These are phyloP conservation scores for Percina caprodes DNA, from an alignment of 2,113 vertebrate species.

Conservation along the genomic window DNA sequence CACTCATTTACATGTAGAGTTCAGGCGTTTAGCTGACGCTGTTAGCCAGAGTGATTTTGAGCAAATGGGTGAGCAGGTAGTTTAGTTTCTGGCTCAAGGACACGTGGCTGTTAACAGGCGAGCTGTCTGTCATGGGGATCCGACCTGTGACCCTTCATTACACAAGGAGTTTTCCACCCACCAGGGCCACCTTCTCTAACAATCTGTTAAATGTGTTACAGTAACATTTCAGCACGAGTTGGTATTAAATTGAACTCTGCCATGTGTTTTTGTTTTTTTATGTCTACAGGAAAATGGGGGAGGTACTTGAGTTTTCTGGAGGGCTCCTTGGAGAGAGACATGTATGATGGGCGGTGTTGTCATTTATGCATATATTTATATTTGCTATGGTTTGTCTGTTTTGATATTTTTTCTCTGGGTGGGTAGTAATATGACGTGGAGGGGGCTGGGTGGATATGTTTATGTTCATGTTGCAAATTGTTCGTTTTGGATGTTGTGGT, in stretches of 20 bases:
- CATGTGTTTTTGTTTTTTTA: constrained; percentile 26
- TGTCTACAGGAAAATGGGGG: too few species aligned
- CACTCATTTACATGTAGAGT: constrained; percentile 46
- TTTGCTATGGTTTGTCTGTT: too few species aligned
- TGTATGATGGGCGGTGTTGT: too few species aligned
- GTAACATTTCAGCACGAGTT: constrained; percentile 15
- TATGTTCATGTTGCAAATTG: too few species aligned
- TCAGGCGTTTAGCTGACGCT: constrained; percentile 17
- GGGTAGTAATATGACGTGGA: too few species aligned
- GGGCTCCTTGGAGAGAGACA: too few species aligned
- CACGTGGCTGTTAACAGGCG: too few species aligned
- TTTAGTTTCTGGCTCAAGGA: constrained; percentile 48
- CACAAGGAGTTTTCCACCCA: constrained; percentile 4
- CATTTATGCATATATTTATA: too few species aligned
- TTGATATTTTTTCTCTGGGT: too few species aligned
- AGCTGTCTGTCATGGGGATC: constrained; percentile 2
- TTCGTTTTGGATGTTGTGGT: too few species aligned
- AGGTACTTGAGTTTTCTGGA: too few species aligned
- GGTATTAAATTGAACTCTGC: constrained; percentile 16
- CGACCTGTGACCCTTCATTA: constrained; percentile 39
- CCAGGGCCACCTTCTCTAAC: neutral
- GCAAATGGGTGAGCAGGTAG: constrained; percentile 21
- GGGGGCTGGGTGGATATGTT: too few species aligned
- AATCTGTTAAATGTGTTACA: constrained; percentile 35
- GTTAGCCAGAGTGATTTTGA: constrained; percentile 31